Evolutionary conservation across 2,888 invertebrate genomes (phyloP), one percentile per base, ranked within the genome.

Genomic region (Phorcus lineatus): DNA sequence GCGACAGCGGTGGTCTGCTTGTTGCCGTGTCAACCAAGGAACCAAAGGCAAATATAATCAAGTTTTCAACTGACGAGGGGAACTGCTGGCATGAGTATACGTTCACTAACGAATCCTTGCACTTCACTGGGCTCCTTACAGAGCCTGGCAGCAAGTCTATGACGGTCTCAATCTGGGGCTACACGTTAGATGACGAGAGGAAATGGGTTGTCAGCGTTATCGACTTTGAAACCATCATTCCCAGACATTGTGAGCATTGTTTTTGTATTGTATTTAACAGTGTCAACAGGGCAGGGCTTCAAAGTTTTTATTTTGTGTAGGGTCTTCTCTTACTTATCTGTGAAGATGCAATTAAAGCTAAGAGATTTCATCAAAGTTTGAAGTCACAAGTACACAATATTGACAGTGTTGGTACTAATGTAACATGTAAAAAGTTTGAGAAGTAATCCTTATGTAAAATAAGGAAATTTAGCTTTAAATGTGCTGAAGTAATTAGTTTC

Each of bases 51-150:
- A 86, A 88, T 6, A 80, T 84, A 9, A 80, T 93, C 74, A 92
- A 91, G 83, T 93, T 92, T 83, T 92, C 92, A 19, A 90, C 91
- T 11, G 93, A 93, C 80, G 91, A 91, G 74, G 93, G 93, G 0
- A 84, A 87, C 36, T 93, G 93, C 82, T 93, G 93, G 93, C 91
- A 92, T 81, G 87, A 88, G 31, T 91, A 92, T 83, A 82, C 88
- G 36, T 93, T 90, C 83, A 92, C 92, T 0, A 79, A 86, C 16
- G 88, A 92, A 66, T 70, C 84, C 4, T 84, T 89, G 40, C 84
- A 82, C 28, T 85, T 88, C 54, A 87, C 88, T 77, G 91, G 92
- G 0, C 85, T 93, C 31, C 81, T 93, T 54, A 91, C 91, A 0
- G 92, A 92, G 81, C 93, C 93, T 1, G 92, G 91, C 22, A 91